Base-by-base conservation (phyloP, 2,113 vertebrate species). In the Mesitornis unicolor region DNA sequence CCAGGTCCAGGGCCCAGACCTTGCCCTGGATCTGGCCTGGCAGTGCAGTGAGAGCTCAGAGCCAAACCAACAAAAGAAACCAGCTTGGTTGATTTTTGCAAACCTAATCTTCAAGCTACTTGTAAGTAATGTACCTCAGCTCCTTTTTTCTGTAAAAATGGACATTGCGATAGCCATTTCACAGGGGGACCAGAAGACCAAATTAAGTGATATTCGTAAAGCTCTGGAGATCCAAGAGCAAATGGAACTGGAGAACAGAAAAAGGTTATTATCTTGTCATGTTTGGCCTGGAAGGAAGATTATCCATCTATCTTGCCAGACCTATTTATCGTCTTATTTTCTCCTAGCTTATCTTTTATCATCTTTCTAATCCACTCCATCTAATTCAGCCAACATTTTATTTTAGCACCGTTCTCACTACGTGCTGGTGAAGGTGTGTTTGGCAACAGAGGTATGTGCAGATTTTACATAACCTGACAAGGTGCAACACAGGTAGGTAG, bases 241-340 rank as follows among this genome's bases (percentile, higher is more conserved):
- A 84, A 81, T 78, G 85, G 88, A 85, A 70, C 19, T 22, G 42
- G 77, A 71, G 86, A 57, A 83, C 38, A 88, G 90, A 26, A 77
- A 53, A 92, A 94, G 68, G 79, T 92, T 86, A 95, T 96, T 95
- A 88, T 81, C 82, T 67, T 81, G 87, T 88, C 90, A 81, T 38
- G 64, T 64, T 74, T 90, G 83, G 79, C 68, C 76, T 64, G 86
- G 84, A 65, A 90, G 76, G 85, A 89, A 81, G 90, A 87, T 90
- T 94, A 90, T 78, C 93, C 69, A 77, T 88, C 75, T 93, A 45
- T 80, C 87, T 93, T 53, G 26, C 94, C 94, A 94, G 93, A 60
- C 67, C 78, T 90, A 77, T 94, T 94, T 93, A 95, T 93, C 7
- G 4, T 90, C 92, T 92, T 71, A 63, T 86, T 95, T 95, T 90